Evolutionary conservation across 2,888 invertebrate genomes (phyloP), one percentile per base, ranked within the genome.

Genomic region (Pseudococcus viburni): DNA sequence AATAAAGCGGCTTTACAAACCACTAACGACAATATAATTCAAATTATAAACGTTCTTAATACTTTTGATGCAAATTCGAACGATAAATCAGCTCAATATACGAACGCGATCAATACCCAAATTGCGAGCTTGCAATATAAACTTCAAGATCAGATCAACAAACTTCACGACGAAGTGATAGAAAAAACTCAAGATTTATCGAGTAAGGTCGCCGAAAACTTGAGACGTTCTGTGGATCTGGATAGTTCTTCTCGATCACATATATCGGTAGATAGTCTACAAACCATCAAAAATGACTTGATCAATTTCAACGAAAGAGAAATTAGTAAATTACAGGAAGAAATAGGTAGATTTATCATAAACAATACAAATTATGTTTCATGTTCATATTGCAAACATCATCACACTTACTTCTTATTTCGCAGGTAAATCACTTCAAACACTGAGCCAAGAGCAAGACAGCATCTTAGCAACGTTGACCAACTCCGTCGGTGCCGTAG

Each of bases 401-500:
- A 42, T 42, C 42, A 42, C 42, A 55, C 55, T n/a, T 55, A n/a
- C n/a, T 55, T 55, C 5, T 51, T 1, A 12, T 51, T 9, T 55
- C 4, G 55, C n/a, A 88, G 88, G 83, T 55, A 46, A 88, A 77
- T 39, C 88, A 0, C 92, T 93, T 89, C 92, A 92, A 83, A 92
- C 93, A 22, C 92, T 94, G 9, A 93, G 93, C 88, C 90, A 89
- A 11, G 91, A 91, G 19, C 90, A 92, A 11, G 92, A 93, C 89
- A 94, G 94, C 89, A 92, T 94, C 11, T 93, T 94, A 84, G 93
- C 93, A 84, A 93, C 93, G 73, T 91, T 95, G 17, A 93, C 94
- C 59, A 93, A 93, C 89, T 93, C 93, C 90, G 92, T 93, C 90
- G 92, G 92, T 0, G 91, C 94, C 92, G 92, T 93, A 2, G 94